Evolutionary conservation across 2,888 invertebrate genomes (phyloP).

Genomic region (Azorinus chamasolen): DNA sequence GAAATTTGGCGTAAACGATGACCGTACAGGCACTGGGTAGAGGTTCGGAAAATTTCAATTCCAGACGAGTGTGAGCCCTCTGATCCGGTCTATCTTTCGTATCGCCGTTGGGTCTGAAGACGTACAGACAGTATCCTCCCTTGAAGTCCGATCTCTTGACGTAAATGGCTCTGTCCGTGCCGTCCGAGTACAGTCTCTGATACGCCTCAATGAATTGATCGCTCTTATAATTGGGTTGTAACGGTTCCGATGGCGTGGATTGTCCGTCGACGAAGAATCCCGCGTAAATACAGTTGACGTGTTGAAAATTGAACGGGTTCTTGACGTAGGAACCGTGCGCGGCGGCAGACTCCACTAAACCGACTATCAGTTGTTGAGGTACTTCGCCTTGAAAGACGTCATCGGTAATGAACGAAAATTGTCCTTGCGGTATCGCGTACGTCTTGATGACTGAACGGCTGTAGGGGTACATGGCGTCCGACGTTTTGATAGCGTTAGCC

Average conservation of each 20-base stretch:
- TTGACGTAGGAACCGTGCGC: conserved; percentile 26
- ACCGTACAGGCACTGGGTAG: conserved; percentile 26
- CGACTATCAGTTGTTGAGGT: conserved; percentile 36
- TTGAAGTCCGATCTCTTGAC: conserved; percentile 19
- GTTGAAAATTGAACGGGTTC: conserved; percentile 37
- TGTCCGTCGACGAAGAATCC: conserved; percentile 38
- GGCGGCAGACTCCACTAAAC: conserved; percentile 28
- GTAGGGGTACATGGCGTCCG: conserved; percentile 40
- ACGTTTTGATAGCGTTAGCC: conserved; percentile 13
- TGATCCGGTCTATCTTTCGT: conserved; percentile 1
- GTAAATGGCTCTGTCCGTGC: neutral
- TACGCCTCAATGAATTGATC: conserved; percentile 12
- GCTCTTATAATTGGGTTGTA: conserved; percentile 34
- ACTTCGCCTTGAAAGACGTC: conserved; percentile 44
- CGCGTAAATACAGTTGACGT: conserved; percentile 32
- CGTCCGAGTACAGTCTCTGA: conserved; percentile 6
- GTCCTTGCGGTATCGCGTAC: conserved; percentile 28
- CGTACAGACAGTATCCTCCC: conserved; percentile 28
- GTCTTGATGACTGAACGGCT: conserved; percentile 33
- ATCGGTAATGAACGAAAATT: conserved; percentile 31
- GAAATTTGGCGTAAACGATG: conserved; percentile 31
- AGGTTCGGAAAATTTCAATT: conserved; percentile 30
- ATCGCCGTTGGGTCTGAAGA: conserved; percentile 25
- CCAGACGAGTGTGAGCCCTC: conserved; percentile 42
- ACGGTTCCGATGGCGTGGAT: conserved; percentile 27